A percentile compares a stretch with the other conserved stretches of the same genome.
phyloP scores from a whole-genome alignment of 37 sponge, comb jelly and placozoan genomes.

The Aphrocallistes beatrix region DNA sequence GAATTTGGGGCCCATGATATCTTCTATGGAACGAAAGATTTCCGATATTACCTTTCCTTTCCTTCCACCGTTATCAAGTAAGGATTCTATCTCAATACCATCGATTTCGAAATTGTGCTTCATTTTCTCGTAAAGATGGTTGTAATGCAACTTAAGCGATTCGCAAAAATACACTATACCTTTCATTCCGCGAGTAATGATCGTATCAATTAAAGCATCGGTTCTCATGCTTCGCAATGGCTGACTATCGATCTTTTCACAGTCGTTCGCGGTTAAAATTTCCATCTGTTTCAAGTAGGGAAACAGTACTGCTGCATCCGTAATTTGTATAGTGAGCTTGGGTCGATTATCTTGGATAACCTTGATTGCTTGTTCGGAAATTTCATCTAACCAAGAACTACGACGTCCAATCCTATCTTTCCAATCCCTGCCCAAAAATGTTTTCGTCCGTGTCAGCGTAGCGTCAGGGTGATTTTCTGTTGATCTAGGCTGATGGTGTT shows the following conservation, averaged over 20 bases:
- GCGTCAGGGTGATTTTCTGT: not conserved
- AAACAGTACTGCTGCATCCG: not conserved
- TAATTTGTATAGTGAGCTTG: not conserved
- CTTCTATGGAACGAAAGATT: not conserved
- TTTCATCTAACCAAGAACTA: too few species aligned
- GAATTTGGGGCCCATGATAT: not conserved
- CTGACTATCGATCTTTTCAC: not conserved
- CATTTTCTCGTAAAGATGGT: not conserved
- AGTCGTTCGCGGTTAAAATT: not conserved
- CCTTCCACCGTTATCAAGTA: not conserved
- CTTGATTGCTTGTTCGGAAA: not conserved
- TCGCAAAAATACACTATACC: not conserved
- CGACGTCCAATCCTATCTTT: not conserved
- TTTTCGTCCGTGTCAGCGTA: not conserved
- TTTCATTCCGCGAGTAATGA: not conserved
- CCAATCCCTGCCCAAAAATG: not conserved
- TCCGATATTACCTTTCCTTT: not conserved
- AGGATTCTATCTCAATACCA: not conserved
- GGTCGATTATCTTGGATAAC: not conserved
- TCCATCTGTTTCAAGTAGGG: not conserved
- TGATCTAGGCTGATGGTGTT: not conserved
- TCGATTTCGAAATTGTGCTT: not conserved
- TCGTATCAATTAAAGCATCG: not conserved
- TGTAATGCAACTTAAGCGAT: not conserved
- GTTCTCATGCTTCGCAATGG: not conserved